These are phyloP conservation scores for Phalacrocorax aristotelis DNA, from an alignment of 2,113 vertebrate genomes.

Conservation along the genomic window DNA sequence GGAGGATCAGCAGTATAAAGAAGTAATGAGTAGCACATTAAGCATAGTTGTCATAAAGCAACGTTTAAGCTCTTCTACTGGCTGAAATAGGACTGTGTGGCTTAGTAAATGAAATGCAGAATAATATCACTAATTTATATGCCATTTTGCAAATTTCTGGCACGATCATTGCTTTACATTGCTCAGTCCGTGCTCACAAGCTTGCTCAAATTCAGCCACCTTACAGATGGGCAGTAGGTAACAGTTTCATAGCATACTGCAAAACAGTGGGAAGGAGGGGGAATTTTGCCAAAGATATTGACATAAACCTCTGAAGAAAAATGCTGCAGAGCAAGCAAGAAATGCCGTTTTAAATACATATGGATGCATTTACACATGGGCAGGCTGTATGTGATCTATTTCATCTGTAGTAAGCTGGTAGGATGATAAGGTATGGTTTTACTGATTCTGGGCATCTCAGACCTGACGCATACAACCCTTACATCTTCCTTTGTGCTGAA, in stretches of 20 bases:
- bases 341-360: conserved; percentile 12
- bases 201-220: conserved; percentile 26
- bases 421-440: conserved; percentile 32
- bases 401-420: conserved; percentile 12
- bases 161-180: not conserved
- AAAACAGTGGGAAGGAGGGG: conserved; percentile 22
- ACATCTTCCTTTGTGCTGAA: not conserved
- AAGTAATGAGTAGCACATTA: conserved; percentile 15
- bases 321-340: not conserved
- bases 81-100: not conserved
- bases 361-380: not conserved
- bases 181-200: not conserved
- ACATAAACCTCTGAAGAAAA: conserved; percentile 31
- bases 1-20: not conserved
- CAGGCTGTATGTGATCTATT: conserved; percentile 12
- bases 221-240: conserved; percentile 3
- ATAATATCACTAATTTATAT: not conserved
- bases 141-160: not conserved
- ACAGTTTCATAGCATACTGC: conserved; percentile 1
- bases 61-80: not conserved
- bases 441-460: not conserved
- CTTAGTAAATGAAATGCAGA: not conserved
- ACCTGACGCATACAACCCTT: not conserved
- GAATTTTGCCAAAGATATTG: conserved; percentile 38
- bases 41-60: not conserved